Evolutionary conservation across 2,888 invertebrate genomes (phyloP).

Genomic region (Cephus rjabovi): DNA sequence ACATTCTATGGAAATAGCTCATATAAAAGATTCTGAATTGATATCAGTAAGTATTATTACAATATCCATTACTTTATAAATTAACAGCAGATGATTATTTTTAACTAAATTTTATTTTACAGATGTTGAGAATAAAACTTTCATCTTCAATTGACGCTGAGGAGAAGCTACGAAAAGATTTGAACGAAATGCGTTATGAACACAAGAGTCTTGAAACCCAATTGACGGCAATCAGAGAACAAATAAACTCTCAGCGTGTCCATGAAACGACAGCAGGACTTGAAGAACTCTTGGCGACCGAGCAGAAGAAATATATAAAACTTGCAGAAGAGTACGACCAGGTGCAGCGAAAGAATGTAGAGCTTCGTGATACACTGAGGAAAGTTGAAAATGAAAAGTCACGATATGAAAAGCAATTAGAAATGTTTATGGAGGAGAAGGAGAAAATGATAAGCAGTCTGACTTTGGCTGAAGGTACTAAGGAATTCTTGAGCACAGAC

Average conservation of each 20-base stretch:
- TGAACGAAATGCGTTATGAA: constrained; percentile 70
- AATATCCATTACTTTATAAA: background rate
- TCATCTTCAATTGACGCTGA: constrained; percentile 76
- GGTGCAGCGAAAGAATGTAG: constrained; percentile 48
- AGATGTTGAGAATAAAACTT: constrained; percentile 60
- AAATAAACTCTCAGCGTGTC: constrained; percentile 39
- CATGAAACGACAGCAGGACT: constrained; percentile 28
- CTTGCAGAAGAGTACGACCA: constrained; percentile 47
- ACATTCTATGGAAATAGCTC: constrained; percentile 39
- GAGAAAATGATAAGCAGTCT: constrained; percentile 62
- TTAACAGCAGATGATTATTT: background rate
- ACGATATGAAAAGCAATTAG: constrained; percentile 68
- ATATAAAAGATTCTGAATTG: constrained; percentile 53
- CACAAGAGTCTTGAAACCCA: constrained; percentile 67
- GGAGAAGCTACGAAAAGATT: constrained; percentile 72
- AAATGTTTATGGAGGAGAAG: constrained; percentile 66
- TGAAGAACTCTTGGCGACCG: constrained; percentile 37
- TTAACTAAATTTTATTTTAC: background rate
- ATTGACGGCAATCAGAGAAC: constrained; percentile 44
- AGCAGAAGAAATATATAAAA: constrained; percentile 42
- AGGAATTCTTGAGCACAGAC: constrained; percentile 69
- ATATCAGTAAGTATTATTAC: constrained; percentile 35
- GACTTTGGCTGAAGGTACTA: constrained; percentile 56
- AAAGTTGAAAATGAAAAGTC: constrained; percentile 67
- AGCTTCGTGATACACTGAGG: constrained; percentile 67